These are phyloP conservation scores for Ascidia mentula DNA, from an alignment of 23 tunicate genomes.

Conservation along the genomic window DNA sequence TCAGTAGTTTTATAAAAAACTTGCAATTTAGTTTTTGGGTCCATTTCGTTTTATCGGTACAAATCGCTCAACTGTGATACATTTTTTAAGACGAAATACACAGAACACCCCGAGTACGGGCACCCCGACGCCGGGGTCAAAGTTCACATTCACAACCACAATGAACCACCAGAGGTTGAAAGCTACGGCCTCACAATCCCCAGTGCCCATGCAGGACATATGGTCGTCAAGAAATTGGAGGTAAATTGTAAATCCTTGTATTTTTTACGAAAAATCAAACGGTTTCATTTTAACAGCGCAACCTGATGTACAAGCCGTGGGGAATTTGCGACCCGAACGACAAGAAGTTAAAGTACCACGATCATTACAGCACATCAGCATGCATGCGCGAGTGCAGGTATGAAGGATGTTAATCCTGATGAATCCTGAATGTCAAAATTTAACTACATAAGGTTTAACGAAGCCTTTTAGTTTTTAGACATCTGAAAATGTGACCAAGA, in stretches of 20 bases:
- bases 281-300: conserved; percentile 17
- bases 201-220: conserved; percentile 32
- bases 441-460: too few species aligned
- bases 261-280: neutral
- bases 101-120: conserved; percentile 44
- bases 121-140: conserved; percentile 60
- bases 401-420: too few species aligned
- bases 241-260: neutral
- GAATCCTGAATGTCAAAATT: too few species aligned
- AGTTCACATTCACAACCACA: conserved; percentile 38
- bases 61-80: neutral
- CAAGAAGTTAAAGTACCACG: conserved; percentile 25
- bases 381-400: conserved; percentile 66
- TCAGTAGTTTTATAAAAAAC: too few species aligned
- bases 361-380: conserved; percentile 31
- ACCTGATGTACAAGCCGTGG: conserved; percentile 54
- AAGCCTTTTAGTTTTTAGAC: too few species aligned
- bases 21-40: too few species aligned
- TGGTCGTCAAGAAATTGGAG: conserved; percentile 40
- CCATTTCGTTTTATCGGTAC: too few species aligned
- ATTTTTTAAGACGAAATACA: conserved; percentile 23
- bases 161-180: conserved; percentile 39
- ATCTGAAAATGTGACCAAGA: too few species aligned
- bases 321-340: conserved; percentile 32
- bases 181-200: conserved; percentile 31